Base-by-base conservation (phyloP, 2,113 vertebrate genomes). In the Sceloporus undulatus region DNA sequence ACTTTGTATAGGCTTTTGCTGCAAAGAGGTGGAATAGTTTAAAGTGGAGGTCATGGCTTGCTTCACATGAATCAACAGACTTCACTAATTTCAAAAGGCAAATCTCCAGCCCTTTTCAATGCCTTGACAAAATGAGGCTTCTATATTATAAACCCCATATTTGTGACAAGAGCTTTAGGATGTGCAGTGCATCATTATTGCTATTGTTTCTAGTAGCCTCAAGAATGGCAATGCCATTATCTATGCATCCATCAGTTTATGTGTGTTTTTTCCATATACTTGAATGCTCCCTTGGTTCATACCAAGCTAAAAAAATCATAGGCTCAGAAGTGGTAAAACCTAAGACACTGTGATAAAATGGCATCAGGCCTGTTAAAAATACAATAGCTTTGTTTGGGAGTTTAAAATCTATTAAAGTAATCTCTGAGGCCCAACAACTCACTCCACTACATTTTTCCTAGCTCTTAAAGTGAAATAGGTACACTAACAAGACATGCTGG, bases 341-440 rank as follows among this genome's bases (percentile, higher is more conserved):
- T 75, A 74, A 74, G 38, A 87, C 71, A 85, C 70, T 52, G 52
- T 80, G 13, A 82, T 48, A 76, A 79, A 82, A 87, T 65, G 56
- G 79, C 86, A 73, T 82, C 34, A 76, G 10, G 40, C n/a, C 38
- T 82, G 19, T 87, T 82, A 7, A 83, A 65, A 56, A 73, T 40
- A 27, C 84, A 91, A 92, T 90, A 95, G 91, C 91, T 94, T n/a
- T 91, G 85, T 88, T 85, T 81, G 84, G 90, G 82, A 87, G 0
- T 85, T 88, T 70, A 86, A 89, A 82, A 89, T 86, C 88, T 48
- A 54, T 75, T 87, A 66, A 2, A 48, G 90, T 52, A 70, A 19
- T 65, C 92, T 85, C 82, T 65, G 74, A 87, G 54, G 85, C 92
- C 94, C 87, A 92, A 87, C 56, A 87, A 56, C 73, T 75, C 48